A percentile compares a stretch with the other conserved stretches of the same genome.
Evolutionary conservation across 1,140 invertebrate species (phyloP).

Genomic region (Holotrichia oblita): DNA sequence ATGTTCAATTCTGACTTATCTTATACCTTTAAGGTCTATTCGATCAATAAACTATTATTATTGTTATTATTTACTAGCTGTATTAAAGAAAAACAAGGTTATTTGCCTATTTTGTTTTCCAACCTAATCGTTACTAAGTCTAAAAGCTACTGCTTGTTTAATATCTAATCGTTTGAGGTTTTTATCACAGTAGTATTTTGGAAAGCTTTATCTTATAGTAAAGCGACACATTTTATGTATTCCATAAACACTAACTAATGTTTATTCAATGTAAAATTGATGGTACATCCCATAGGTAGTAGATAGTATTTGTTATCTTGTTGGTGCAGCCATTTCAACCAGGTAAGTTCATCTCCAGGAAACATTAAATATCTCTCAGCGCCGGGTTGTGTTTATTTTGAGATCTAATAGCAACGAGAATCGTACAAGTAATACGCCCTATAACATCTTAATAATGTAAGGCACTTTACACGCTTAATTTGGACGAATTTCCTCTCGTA

Average conservation of each 20-base stretch:
- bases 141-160: too few species aligned
- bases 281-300: not conserved
- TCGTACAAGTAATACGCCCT: not conserved
- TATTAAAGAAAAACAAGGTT: too few species aligned
- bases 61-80: too few species aligned
- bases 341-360: not conserved
- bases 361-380: not conserved
- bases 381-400: not conserved
- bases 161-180: too few species aligned
- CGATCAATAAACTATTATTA: too few species aligned
- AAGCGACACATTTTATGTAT: not conserved
- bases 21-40: too few species aligned
- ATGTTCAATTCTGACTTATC: too few species aligned
- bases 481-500: constrained; percentile 26
- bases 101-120: too few species aligned
- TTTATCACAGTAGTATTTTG: too few species aligned
- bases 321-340: not conserved
- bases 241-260: constrained; percentile 8
- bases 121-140: too few species aligned
- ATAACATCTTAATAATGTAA: constrained; percentile 31
- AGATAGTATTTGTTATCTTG: constrained; percentile 14
- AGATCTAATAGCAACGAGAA: not conserved
- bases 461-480: constrained; percentile 28
- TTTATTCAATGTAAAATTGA: constrained; percentile 6
- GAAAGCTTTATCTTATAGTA: constrained; percentile 1